These are phyloP conservation scores for Drosophila niveifrons DNA, from an alignment of 2,888 invertebrate species.

Conservation along the genomic window DNA sequence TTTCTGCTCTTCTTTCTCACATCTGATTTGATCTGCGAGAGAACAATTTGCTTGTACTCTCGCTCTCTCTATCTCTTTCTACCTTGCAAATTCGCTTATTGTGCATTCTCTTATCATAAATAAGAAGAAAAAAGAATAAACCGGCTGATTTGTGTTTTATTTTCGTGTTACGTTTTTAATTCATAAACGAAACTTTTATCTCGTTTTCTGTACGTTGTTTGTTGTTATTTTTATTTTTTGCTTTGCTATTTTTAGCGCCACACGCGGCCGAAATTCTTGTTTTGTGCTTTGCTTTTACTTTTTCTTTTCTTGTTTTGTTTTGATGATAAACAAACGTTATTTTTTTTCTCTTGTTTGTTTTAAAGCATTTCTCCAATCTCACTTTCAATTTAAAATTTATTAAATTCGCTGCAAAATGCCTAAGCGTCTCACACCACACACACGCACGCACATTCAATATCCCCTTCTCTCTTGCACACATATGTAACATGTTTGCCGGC, in stretches of 20 bases:
- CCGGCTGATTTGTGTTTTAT: slow-evolving; percentile 41
- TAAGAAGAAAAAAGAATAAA: slow-evolving; percentile 30
- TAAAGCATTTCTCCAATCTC: slow-evolving; percentile 6
- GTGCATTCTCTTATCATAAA: slow-evolving; percentile 35
- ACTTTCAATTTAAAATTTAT: slow-evolving; percentile 44
- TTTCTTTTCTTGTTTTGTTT: slow-evolving; percentile 20
- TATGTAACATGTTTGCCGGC: slow-evolving; percentile 59
- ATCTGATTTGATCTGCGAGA: slow-evolving; percentile 35
- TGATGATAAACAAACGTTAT: slow-evolving; percentile 53
- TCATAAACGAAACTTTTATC: slow-evolving; percentile 52
- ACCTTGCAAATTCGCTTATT: slow-evolving; percentile 16
- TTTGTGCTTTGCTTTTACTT: neutral
- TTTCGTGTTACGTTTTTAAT: slow-evolving; percentile 35
- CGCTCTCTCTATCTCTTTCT: neutral
- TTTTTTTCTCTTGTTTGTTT: neutral
- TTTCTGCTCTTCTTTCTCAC: slow-evolving; percentile 20
- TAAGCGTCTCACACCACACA: slow-evolving; percentile 26
- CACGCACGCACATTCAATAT: slow-evolving; percentile 15
- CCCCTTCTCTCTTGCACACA: slow-evolving; percentile 19
- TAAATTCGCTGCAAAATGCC: slow-evolving; percentile 29
- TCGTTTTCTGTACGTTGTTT: slow-evolving; percentile 27
- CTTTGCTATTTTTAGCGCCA: slow-evolving; percentile 65
- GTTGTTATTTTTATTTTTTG: slow-evolving; percentile 36
- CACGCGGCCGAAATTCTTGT: slow-evolving; percentile 48
- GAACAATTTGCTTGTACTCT: slow-evolving; percentile 13